phyloP scores from a whole-genome alignment of 1,140 invertebrate species.

The Brachionus paranguensis region DNA sequence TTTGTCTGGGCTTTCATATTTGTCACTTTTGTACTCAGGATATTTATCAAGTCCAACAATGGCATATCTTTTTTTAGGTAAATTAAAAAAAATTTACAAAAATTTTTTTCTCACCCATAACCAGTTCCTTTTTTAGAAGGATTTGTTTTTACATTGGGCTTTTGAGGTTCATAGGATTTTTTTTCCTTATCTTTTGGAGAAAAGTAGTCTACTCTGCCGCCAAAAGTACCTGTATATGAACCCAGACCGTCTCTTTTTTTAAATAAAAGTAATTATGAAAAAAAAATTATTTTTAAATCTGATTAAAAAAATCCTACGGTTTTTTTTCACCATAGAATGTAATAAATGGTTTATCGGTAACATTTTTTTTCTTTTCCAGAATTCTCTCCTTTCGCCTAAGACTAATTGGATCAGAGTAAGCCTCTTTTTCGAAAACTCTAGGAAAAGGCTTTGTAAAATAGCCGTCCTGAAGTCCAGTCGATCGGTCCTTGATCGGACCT shows the following conservation, averaged over 20 bases:
- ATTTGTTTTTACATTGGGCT: conserved; percentile 52
- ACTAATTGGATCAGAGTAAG: conserved; percentile 53
- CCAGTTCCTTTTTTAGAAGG: conserved; percentile 55
- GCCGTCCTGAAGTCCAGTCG: conserved; percentile 48
- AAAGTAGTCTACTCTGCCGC: conserved; percentile 48
- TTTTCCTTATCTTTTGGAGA: conserved; percentile 44
- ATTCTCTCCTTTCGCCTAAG: conserved; percentile 47
- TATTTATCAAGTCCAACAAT: conserved; percentile 32
- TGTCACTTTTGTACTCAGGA: conserved; percentile 40
- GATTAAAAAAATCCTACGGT: conserved; percentile 44
- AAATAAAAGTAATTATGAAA: conserved; percentile 35
- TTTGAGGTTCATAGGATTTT: conserved; percentile 44
- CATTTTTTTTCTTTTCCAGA: conserved; percentile 51
- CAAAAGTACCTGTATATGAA: conserved; percentile 52
- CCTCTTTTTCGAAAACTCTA: conserved; percentile 52
- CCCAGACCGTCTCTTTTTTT: conserved; percentile 46
- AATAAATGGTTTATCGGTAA: conserved; percentile 51
- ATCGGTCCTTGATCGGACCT: conserved; percentile 48
- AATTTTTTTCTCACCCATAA: conserved; percentile 49
- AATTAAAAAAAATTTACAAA: not conserved
- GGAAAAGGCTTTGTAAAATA: conserved; percentile 52
- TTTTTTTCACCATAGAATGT: conserved; percentile 52
- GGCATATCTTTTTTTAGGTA: not conserved
- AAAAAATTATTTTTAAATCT: conserved; percentile 43
- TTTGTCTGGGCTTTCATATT: conserved; percentile 31